Percentiles rank a stretch among this genome's conserved stretches.
These are phyloP conservation scores for Indri indri DNA, from an alignment of 2,113 vertebrate species.

Conservation along the genomic window DNA sequence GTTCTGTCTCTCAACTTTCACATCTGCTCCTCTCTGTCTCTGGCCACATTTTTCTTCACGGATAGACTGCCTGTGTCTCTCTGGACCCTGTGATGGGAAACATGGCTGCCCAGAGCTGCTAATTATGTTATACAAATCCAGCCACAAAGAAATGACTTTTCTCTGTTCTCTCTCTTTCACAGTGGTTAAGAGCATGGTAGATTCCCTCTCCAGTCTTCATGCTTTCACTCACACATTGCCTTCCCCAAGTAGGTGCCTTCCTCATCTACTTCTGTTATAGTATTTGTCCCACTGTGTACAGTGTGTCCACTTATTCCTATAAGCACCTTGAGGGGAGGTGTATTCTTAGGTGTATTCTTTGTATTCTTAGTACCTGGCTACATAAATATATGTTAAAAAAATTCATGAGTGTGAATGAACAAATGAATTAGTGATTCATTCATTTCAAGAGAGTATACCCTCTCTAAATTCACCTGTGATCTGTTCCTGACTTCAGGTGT, in stretches of 20 bases:
- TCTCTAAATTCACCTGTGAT: neutral
- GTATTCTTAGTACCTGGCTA: neutral
- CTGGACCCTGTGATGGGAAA: neutral
- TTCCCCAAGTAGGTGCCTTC: neutral
- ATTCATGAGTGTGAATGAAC: neutral
- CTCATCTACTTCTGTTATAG: neutral
- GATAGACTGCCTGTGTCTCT: neutral
- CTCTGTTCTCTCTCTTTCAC: neutral
- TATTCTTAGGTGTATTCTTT: neutral
- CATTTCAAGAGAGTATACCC: neutral
- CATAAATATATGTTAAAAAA: neutral
- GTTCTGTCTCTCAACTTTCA: neutral
- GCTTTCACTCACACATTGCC: neutral
- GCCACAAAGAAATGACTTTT: neutral
- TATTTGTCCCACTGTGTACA: neutral
- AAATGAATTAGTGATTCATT: neutral
- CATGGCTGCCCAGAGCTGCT: neutral
- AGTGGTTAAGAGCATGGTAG: neutral
- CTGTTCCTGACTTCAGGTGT: neutral
- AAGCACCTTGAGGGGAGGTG: neutral
- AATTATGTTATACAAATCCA: neutral
- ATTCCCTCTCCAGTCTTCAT: neutral
- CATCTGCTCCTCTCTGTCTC: neutral
- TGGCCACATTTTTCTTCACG: neutral
- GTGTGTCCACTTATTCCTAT: neutral